These are phyloP conservation scores for Leptodactylus fuscus DNA, from an alignment of 2,113 vertebrate species.

Conservation along the genomic window DNA sequence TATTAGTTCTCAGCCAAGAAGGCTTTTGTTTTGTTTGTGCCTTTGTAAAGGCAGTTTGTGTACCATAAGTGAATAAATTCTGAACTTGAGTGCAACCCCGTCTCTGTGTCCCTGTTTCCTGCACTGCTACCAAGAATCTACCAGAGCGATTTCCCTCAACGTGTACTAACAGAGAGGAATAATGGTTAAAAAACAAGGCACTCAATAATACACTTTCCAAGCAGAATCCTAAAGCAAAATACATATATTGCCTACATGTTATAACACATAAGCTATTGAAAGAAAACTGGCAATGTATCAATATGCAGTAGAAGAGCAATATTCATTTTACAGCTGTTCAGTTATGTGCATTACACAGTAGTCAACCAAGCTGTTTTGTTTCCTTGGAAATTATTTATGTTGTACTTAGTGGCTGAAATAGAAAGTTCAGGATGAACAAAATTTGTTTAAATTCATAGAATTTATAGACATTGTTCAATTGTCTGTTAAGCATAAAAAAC, in stretches of 20 bases:
- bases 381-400: neutral
- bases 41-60: no score
- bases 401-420: neutral
- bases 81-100: no score
- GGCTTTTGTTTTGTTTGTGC: no score
- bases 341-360: neutral
- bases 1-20: no score
- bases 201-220: no score
- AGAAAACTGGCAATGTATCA: neutral
- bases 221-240: neutral
- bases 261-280: neutral
- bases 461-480: neutral
- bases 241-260: neutral
- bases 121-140: no score
- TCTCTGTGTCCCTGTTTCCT: no score
- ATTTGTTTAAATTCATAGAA: neutral
- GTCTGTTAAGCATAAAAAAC: neutral
- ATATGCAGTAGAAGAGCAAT: neutral
- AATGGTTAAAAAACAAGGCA: no score
- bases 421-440: neutral
- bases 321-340: constrained; percentile 17
- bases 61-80: no score
- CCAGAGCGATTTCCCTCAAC: no score
- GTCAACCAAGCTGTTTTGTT: neutral
- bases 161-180: no score